Base-by-base conservation (phyloP, 2,888 invertebrate genomes). In the Allacma fusca region DNA sequence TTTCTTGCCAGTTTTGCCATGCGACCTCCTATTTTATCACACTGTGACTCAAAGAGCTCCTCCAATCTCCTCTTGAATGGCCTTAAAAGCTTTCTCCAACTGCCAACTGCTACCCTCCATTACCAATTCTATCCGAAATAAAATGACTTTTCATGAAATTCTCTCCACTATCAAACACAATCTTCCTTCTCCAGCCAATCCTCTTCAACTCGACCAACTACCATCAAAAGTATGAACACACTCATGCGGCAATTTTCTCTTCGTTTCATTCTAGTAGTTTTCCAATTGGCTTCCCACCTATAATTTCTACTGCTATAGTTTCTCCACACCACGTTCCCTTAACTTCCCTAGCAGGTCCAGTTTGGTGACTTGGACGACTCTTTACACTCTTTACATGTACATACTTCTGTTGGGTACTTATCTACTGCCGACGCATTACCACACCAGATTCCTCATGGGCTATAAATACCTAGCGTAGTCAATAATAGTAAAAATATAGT, bases 61-160 rank as follows among this genome's bases (percentile, higher is more conserved):
- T 78, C 75, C 79, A 79, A 79, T 78, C 78, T 81, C 75, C 79
- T 80, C 50, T 80, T 80, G 78, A 81, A 79, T 80, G 80, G 79
- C 76, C 78, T 80, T 78, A 81, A 80, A 80, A 79, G 81, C 78
- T 71, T 77, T 72, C 75, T 78, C 78, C 57, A 81, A 80, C 79
- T 80, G 76, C 80, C 78, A 79, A 73, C 73, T 73, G 73, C 73
- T 62, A 59, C 62, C 74, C 78, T 81, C 81, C 80, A 77, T 78
- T 80, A 80, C 78, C 79, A 77, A 78, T 79, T 78, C 74, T 77
- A 73, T 69, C 57, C 71, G 76, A 78, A 77, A 80, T 80, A 78
- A 76, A 80, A 78, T 80, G 78, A 76, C 71, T 80, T 73, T 75
- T 71, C 75, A 70, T 77, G 57, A 50, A 68, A 69, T 71, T 74